Evolutionary conservation across 2,888 invertebrate genomes (phyloP).

Genomic region (Zygogramma bicolorata): DNA sequence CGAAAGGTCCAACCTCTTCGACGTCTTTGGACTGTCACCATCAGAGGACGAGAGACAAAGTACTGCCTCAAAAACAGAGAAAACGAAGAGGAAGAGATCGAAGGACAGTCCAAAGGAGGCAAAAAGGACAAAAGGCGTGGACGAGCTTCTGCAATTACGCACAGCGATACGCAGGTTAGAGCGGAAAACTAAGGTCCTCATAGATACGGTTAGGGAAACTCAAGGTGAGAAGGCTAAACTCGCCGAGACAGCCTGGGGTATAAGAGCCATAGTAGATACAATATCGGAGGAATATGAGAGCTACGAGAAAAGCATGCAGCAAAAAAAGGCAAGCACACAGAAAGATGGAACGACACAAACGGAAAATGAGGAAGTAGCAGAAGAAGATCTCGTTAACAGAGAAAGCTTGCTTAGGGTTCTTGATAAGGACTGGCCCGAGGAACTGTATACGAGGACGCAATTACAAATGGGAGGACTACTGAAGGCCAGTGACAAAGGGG

Average conservation of each 20-base stretch:
- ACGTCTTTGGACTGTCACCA: not conserved
- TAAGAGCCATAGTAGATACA: not conserved
- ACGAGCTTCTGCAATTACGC: not conserved
- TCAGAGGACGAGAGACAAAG: not conserved
- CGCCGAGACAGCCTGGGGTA: not conserved
- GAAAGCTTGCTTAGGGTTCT: not conserved
- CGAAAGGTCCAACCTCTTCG: not conserved
- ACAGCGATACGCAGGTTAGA: not conserved
- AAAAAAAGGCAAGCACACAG: not conserved
- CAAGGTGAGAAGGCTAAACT: not conserved
- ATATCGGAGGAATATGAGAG: not conserved
- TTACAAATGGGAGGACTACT: not conserved
- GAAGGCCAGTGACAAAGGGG: not conserved
- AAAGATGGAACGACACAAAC: not conserved
- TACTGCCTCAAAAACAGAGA: not conserved
- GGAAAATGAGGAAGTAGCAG: not conserved
- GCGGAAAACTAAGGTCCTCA: not conserved
- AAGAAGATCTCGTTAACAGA: not conserved
- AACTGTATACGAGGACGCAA: not conserved
- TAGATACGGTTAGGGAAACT: not conserved
- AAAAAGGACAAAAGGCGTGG: not conserved
- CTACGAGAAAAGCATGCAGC: not conserved
- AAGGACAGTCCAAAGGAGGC: not conserved
- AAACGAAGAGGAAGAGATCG: not conserved
- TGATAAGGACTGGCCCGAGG: not conserved